phyloP scores from a whole-genome alignment of 37 sponge, comb jelly and placozoan genomes.

The Halichondria panicea region DNA sequence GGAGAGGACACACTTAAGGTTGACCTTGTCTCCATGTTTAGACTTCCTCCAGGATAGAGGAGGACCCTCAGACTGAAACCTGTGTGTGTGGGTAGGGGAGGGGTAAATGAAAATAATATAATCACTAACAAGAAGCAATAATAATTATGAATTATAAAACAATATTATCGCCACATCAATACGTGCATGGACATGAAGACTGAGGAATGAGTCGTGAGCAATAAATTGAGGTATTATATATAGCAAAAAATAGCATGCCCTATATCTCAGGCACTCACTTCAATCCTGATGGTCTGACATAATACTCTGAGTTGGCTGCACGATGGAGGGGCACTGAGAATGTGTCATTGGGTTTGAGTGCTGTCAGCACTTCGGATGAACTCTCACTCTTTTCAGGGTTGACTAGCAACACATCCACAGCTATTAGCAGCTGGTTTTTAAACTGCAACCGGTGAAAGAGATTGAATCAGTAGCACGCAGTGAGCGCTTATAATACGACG shows the following conservation, averaged over 20 bases:
- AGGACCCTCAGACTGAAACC: constrained; percentile 2
- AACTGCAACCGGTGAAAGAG: constrained; percentile 13
- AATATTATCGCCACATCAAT: too few relatives aligned
- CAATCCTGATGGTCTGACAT: constrained; percentile 42
- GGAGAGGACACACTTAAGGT: constrained; percentile 20
- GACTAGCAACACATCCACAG: constrained; percentile 11
- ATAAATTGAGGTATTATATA: too few relatives aligned
- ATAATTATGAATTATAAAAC: too few relatives aligned
- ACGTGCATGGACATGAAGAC: too few relatives aligned
- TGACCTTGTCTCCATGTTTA: constrained; percentile 3
- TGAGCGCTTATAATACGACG: too few relatives aligned
- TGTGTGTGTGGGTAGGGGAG: not conserved
- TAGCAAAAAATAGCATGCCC: too few relatives aligned
- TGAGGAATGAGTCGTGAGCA: too few relatives aligned
- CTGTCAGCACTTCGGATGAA: not conserved
- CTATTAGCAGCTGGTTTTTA: constrained; percentile 21
- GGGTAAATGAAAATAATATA: too few relatives aligned
- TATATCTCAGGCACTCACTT: too few relatives aligned
- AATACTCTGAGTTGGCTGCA: constrained; percentile 10
- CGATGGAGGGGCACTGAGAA: constrained; percentile 49
- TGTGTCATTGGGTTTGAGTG: constrained; percentile 34
- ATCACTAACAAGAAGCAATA: too few relatives aligned
- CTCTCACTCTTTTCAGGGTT: not conserved
- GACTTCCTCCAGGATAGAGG: constrained; percentile 19
- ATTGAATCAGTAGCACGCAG: too few relatives aligned